phyloP scores from a whole-genome alignment of 2,888 invertebrate genomes.

The Tridacna crocea region DNA sequence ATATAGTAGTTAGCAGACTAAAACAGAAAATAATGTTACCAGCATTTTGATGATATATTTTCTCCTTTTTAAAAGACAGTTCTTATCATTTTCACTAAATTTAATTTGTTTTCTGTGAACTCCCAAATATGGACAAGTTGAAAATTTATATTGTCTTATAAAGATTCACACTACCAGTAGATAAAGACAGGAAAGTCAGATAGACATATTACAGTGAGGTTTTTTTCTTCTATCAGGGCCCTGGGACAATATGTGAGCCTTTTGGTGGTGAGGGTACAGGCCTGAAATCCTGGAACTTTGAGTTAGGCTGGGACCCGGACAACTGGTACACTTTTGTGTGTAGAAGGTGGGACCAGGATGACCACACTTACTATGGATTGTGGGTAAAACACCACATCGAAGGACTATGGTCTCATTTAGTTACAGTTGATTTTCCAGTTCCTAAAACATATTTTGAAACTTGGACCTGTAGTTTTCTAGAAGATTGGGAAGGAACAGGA shows the following conservation, averaged over 20 bases:
- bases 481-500: constrained; percentile 70
- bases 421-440: constrained; percentile 68
- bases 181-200: too few relatives aligned
- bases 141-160: too few relatives aligned
- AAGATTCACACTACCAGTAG: too few relatives aligned
- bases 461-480: constrained; percentile 64
- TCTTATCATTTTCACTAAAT: too few relatives aligned
- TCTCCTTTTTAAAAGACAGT: too few relatives aligned
- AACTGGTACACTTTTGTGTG: constrained; percentile 68
- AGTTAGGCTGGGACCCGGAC: constrained; percentile 68
- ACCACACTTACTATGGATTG: constrained; percentile 65
- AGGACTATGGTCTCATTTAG: constrained; percentile 65
- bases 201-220: too few relatives aligned
- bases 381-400: constrained; percentile 68
- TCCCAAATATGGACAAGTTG: too few relatives aligned
- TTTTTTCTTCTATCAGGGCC: constrained; percentile 36
- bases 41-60: too few relatives aligned
- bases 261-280: constrained; percentile 72
- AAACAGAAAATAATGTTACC: too few relatives aligned
- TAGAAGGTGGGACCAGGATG: constrained; percentile 65
- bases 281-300: constrained; percentile 71
- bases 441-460: constrained; percentile 60
- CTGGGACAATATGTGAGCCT: constrained; percentile 64
- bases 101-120: too few relatives aligned
- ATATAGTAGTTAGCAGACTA: too few relatives aligned